A percentile compares a stretch with the other conserved stretches of the same genome.
Conservation (phyloP, 2,113 vertebrate genomes). For the Loxodonta africana region DNA sequence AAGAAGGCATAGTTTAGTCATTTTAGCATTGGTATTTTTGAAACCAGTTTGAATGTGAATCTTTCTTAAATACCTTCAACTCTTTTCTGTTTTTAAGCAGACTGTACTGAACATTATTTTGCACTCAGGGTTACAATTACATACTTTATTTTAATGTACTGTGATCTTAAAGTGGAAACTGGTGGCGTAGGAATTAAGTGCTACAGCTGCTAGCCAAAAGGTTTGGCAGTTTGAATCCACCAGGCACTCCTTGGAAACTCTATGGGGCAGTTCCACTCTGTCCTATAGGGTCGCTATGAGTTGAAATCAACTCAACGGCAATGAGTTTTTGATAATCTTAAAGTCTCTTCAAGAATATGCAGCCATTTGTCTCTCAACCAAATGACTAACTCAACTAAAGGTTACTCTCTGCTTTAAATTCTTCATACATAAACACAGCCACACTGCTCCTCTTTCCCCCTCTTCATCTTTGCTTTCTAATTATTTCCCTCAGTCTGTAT, state of each 20-base stretch:
- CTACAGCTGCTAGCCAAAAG: too few relatives aligned
- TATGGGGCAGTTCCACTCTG: too few relatives aligned
- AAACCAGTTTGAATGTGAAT: slow-evolving; percentile 48
- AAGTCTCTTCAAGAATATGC: neutral
- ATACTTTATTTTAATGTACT: slow-evolving; percentile 54
- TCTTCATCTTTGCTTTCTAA: slow-evolving; percentile 4
- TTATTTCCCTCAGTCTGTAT: neutral
- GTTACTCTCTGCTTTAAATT: neutral
- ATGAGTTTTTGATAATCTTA: neutral
- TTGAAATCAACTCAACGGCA: too few relatives aligned
- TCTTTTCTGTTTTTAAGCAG: slow-evolving; percentile 48
- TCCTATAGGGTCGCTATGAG: too few relatives aligned
- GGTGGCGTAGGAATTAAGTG: too few relatives aligned
- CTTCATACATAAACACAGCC: neutral
- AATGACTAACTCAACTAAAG: slow-evolving; percentile 23
- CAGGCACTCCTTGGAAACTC: too few relatives aligned
- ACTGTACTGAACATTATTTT: slow-evolving; percentile 22
- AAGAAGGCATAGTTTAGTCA: slow-evolving; percentile 1
- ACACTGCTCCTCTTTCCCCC: neutral
- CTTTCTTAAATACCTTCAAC: slow-evolving; percentile 36
- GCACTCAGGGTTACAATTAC: neutral
- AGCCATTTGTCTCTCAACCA: neutral
- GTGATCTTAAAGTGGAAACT: neutral
- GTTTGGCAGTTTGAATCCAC: too few relatives aligned
- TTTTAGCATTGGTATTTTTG: neutral